Conservation (phyloP, 2,888 invertebrate genomes). For the Morinoia aosen region DNA sequence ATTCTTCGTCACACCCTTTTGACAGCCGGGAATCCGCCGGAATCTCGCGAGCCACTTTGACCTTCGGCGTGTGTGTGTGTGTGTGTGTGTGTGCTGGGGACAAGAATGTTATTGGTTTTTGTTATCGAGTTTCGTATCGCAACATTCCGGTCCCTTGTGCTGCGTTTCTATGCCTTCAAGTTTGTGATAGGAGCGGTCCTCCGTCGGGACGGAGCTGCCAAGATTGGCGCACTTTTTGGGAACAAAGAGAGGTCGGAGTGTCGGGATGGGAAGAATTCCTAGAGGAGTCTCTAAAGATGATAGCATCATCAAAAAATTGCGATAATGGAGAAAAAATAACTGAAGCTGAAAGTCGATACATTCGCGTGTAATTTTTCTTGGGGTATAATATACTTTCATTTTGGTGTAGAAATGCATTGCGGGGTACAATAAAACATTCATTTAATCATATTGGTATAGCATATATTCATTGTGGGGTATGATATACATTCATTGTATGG, state of each 20-base stretch:
- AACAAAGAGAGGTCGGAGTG: neutral
- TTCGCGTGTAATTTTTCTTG: no score
- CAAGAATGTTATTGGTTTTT: constrained; percentile 43
- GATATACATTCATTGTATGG: no score
- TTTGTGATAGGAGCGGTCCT: neutral
- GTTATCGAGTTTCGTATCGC: constrained; percentile 45
- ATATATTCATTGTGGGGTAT: no score
- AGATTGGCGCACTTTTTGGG: neutral
- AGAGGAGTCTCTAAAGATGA: neutral
- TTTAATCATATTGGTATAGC: no score
- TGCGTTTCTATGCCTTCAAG: constrained; percentile 22
- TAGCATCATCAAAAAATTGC: neutral
- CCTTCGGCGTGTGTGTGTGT: neutral
- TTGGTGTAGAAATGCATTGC: no score
- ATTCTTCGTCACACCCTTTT: constrained; percentile 53
- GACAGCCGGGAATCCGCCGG: constrained; percentile 12
- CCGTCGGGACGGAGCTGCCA: neutral
- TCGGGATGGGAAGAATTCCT: neutral
- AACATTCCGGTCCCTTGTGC: neutral
- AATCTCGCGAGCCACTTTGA: neutral
- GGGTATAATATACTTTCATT: no score
- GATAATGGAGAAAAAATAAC: neutral
- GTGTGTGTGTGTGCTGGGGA: neutral
- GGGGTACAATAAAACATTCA: no score
- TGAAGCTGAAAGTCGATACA: no score